Conservation (phyloP, 2,888 invertebrate genomes). For the Drosophila buzzatii region DNA sequence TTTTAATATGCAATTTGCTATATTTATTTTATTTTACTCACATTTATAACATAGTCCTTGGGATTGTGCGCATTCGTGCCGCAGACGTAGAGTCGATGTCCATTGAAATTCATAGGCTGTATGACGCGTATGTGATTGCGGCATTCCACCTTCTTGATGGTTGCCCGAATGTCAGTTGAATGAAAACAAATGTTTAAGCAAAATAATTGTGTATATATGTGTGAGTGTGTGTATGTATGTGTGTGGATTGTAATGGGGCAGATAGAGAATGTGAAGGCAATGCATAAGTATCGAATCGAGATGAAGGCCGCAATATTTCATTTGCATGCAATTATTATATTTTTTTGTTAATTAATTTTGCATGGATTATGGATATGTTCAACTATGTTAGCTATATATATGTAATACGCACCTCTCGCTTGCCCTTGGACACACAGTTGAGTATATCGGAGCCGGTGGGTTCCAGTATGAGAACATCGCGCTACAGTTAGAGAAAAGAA, state of each 20-base stretch:
- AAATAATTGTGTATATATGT: constrained; percentile 38
- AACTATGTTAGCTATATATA: neutral
- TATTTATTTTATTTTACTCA: constrained; percentile 87
- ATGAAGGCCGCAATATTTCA: constrained; percentile 44
- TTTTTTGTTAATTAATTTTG: constrained; percentile 22
- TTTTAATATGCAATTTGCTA: no score
- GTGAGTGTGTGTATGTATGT: constrained; percentile 15
- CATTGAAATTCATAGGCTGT: constrained; percentile 94
- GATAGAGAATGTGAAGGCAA: constrained; percentile 45
- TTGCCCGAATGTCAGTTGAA: constrained; percentile 78
- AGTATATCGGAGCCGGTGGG: constrained; percentile 92
- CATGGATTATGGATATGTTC: constrained; percentile 20
- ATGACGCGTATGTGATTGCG: constrained; percentile 97
- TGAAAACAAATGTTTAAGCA: constrained; percentile 54
- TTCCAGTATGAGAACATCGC: constrained; percentile 94
- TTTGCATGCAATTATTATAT: constrained; percentile 11
- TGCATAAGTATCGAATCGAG: constrained; percentile 55
- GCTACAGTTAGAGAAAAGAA: constrained; percentile 86
- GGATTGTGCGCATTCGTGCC: constrained; percentile 98
- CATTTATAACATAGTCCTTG: constrained; percentile 97
- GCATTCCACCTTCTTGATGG: constrained; percentile 94
- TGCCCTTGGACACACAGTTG: constrained; percentile 97
- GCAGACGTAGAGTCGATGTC: constrained; percentile 94
- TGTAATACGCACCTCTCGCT: constrained; percentile 91
- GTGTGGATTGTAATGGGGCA: constrained; percentile 27